Percentiles rank a stretch among this genome's conserved stretches.
phyloP scores from a whole-genome alignment of 2,888 invertebrate genomes.

The Troilus luridus region DNA sequence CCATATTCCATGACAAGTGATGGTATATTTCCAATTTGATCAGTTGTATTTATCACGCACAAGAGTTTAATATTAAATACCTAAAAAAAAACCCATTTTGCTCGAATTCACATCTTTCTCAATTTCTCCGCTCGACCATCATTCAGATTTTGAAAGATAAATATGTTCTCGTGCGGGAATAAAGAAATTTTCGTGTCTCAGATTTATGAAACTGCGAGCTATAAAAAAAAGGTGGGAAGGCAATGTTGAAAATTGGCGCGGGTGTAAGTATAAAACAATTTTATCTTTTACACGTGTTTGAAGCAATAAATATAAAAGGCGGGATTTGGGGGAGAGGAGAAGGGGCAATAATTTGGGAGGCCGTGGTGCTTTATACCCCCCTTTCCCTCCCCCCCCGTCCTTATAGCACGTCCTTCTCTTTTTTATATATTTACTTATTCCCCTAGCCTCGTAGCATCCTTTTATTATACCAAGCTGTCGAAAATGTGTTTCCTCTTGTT shows the following conservation, averaged over 20 bases:
- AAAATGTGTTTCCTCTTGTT: background rate
- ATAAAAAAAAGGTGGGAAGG: background rate
- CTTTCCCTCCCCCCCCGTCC: background rate
- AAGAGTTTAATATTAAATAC: too few species aligned
- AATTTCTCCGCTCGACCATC: background rate
- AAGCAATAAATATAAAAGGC: constrained; percentile 34
- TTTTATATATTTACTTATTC: constrained; percentile 30
- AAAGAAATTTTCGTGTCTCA: background rate
- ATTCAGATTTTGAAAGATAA: background rate
- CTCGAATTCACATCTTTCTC: too few species aligned
- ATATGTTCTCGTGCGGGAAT: background rate
- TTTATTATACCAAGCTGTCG: background rate
- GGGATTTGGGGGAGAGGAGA: constrained; percentile 2
- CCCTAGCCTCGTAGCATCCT: background rate
- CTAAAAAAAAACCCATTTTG: too few species aligned
- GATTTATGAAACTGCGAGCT: background rate
- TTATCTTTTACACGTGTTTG: constrained; percentile 44
- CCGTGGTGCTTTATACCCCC: background rate
- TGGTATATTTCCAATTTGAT: too few species aligned
- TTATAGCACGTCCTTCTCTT: constrained; percentile 37
- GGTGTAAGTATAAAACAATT: constrained; percentile 35
- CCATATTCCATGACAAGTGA: too few species aligned
- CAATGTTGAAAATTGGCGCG: constrained; percentile 11
- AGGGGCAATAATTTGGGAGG: constrained; percentile 23
- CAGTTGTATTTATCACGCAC: too few species aligned